Conservation (phyloP, 2,113 vertebrate genomes). For the Brachypodius melanocephalos region DNA sequence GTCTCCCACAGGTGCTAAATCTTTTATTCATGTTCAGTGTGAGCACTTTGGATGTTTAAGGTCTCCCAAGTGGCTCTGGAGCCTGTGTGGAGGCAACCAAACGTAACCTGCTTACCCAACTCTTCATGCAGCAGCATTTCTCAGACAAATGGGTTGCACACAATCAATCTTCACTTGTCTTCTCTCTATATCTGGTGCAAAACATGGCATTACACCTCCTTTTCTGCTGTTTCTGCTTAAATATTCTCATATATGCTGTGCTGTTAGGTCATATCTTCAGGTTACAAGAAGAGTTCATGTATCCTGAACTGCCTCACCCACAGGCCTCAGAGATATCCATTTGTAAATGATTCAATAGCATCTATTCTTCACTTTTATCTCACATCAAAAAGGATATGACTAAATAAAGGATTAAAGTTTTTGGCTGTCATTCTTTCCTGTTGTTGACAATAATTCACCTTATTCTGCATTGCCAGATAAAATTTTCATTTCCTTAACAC, state of each 20-base stretch:
- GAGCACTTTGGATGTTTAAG: not conserved
- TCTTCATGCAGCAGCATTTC: not conserved
- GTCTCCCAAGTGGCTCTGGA: not conserved
- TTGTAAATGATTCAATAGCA: not conserved
- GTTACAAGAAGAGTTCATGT: not conserved
- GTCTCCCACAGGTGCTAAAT: not conserved
- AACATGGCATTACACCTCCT: not conserved
- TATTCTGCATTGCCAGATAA: not conserved
- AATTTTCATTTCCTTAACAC: not conserved
- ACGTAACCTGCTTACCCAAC: not conserved
- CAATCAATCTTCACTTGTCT: not conserved
- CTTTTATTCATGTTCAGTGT: not conserved
- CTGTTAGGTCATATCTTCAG: not conserved
- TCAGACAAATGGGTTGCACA: not conserved
- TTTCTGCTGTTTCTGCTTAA: not conserved
- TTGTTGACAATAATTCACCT: not conserved
- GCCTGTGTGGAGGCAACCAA: not conserved
- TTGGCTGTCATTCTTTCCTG: not conserved
- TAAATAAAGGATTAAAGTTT: not conserved
- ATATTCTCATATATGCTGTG: not conserved
- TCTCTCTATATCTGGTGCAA: not conserved
- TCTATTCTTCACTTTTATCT: not conserved
- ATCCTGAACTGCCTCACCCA: not conserved
- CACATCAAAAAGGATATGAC: not conserved
- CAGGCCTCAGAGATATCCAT: not conserved